These are phyloP conservation scores for Sus scrofa DNA, from an alignment of 2,113 vertebrate species.

Conservation along the genomic window DNA sequence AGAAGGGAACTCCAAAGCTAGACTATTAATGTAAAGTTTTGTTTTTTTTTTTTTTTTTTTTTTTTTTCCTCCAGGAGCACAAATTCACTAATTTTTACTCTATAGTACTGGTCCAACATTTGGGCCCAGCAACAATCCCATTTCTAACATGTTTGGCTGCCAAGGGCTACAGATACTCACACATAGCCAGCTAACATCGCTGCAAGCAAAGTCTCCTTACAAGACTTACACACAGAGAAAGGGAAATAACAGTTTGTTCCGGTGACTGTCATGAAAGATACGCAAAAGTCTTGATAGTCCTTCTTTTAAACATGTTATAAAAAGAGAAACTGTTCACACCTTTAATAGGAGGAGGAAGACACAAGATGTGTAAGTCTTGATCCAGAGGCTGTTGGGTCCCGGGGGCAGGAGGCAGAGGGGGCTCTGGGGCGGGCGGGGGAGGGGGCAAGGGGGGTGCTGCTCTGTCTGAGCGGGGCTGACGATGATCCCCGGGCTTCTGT, in stretches of 20 bases:
- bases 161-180: neutral
- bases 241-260: neutral
- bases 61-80: too few species aligned
- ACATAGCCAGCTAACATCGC: neutral
- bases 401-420: rapidly evolving
- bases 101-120: neutral
- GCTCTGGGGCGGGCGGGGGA: rapidly evolving
- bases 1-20: too few species aligned
- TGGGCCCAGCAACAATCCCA: neutral
- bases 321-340: neutral
- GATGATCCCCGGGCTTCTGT: neutral
- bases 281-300: neutral
- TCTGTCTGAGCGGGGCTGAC: rapidly evolving
- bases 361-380: neutral
- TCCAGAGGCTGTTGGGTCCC: neutral
- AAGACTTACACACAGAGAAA: neutral
- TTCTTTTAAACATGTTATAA: neutral
- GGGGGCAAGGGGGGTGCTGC: too few species aligned
- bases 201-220: neutral
- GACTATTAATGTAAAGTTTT: too few species aligned
- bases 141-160: neutral
- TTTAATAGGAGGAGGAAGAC: neutral
- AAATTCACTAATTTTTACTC: neutral
- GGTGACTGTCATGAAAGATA: neutral
- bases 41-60: too few species aligned